These are phyloP conservation scores for Conchocele bisecta DNA, from an alignment of 2,888 invertebrate species.

Conservation along the genomic window DNA sequence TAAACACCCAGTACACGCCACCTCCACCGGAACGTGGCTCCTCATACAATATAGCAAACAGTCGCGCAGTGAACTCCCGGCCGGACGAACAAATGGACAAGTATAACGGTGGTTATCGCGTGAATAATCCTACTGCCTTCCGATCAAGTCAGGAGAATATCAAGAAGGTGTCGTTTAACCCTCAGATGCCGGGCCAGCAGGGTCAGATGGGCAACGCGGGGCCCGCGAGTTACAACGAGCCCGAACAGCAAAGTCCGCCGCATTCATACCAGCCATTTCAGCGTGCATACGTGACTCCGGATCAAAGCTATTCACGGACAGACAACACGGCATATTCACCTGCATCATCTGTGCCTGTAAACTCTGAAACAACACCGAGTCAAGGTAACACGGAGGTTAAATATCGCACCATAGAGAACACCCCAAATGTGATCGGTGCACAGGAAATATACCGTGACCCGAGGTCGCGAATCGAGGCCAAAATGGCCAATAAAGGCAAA, in stretches of 20 bases:
- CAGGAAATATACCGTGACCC: constrained; percentile 99
- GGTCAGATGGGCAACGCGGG: too few relatives aligned
- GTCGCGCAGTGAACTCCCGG: constrained; percentile 23
- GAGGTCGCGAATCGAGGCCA: constrained; percentile 92
- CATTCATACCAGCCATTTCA: constrained; percentile 67
- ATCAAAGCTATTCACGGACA: constrained; percentile 77
- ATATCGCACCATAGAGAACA: constrained; percentile 85
- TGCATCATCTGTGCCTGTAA: constrained; percentile 51
- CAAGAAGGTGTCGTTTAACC: constrained; percentile 83
- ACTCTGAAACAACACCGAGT: constrained; percentile 51
- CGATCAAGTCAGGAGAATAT: constrained; percentile 62
- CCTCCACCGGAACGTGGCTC: constrained; percentile 93
- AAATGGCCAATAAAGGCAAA: constrained; percentile 81
- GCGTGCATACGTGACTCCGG: constrained; percentile 66
- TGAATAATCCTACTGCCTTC: constrained; percentile 43
- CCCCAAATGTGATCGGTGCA: constrained; percentile 98
- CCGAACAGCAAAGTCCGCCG: constrained; percentile 49
- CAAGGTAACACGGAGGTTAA: constrained; percentile 53
- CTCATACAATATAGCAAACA: constrained; percentile 86
- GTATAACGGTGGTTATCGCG: constrained; percentile 45
- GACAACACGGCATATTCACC: constrained; percentile 65
- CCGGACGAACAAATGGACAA: constrained; percentile 38
- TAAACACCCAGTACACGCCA: constrained; percentile 83
- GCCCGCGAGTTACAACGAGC: constrained; percentile 56
- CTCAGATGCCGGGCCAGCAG: constrained; percentile 81